Conservation (phyloP, 2,113 vertebrate species). For the Ceratotherium simum region DNA sequence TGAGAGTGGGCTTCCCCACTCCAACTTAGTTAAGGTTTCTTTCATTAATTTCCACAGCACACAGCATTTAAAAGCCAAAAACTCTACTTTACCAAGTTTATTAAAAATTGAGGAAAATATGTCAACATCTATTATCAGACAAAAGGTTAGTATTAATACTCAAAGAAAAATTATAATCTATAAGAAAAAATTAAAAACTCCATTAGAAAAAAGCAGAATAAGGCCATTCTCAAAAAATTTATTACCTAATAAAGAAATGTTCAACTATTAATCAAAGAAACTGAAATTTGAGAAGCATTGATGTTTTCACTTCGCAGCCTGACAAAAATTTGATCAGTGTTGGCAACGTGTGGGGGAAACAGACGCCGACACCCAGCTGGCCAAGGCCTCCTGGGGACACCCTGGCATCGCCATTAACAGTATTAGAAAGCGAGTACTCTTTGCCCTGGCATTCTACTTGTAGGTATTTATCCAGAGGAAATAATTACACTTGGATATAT, state of each 20-base stretch:
- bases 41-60: too few species aligned
- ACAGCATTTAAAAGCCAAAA: neutral
- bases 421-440: neutral
- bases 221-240: neutral
- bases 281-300: neutral
- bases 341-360: neutral
- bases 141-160: neutral
- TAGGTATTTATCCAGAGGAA: neutral
- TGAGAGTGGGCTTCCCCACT: too few species aligned
- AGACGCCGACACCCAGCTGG: neutral
- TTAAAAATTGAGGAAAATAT: neutral
- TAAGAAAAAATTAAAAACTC: neutral
- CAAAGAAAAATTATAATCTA: constrained; percentile 42
- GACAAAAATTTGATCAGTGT: neutral
- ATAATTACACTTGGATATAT: neutral
- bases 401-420: neutral
- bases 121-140: neutral
- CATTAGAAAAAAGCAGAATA: neutral
- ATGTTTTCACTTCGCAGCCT: neutral
- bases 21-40: too few species aligned
- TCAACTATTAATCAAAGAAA: neutral
- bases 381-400: neutral
- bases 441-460: neutral
- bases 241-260: neutral
- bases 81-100: neutral